Conservation (phyloP, 2,888 invertebrate genomes). For the Rutpela maculata region DNA sequence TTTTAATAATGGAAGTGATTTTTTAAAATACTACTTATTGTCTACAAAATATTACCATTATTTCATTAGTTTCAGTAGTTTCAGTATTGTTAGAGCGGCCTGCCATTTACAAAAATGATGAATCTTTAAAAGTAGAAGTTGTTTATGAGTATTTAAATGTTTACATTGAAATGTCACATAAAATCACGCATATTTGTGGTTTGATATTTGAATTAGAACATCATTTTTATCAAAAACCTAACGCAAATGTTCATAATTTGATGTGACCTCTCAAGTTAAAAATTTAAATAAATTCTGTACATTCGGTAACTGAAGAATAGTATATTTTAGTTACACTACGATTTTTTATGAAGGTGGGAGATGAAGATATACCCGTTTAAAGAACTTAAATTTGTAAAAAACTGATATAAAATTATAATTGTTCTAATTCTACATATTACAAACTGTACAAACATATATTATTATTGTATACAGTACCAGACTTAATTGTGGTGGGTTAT, state of each 20-base stretch:
- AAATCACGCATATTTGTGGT: background rate
- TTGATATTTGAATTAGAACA: too few relatives aligned
- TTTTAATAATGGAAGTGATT: conserved; percentile 1
- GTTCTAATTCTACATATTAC: conserved; percentile 4
- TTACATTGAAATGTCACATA: background rate
- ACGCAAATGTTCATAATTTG: too few relatives aligned
- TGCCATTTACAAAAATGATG: background rate
- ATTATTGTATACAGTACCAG: background rate
- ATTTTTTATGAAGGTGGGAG: conserved; percentile 5
- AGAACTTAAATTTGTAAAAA: conserved; percentile 1
- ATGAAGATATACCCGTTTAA: conserved; percentile 17
- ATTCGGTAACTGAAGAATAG: background rate
- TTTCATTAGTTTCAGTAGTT: too few relatives aligned
- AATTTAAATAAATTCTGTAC: background rate
- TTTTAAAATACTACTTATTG: conserved; percentile 15
- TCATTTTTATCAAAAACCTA: too few relatives aligned
- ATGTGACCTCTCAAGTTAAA: background rate
- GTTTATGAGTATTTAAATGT: background rate
- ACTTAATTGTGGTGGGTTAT: background rate
- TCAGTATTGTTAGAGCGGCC: background rate
- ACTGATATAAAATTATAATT: background rate
- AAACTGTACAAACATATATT: conserved; percentile 4
- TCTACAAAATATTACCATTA: conserved; percentile 10
- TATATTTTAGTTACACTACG: background rate
- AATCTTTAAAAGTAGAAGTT: background rate